Evolutionary conservation across 2,888 invertebrate genomes (phyloP).

Genomic region (Barypeithes pellucidus): DNA sequence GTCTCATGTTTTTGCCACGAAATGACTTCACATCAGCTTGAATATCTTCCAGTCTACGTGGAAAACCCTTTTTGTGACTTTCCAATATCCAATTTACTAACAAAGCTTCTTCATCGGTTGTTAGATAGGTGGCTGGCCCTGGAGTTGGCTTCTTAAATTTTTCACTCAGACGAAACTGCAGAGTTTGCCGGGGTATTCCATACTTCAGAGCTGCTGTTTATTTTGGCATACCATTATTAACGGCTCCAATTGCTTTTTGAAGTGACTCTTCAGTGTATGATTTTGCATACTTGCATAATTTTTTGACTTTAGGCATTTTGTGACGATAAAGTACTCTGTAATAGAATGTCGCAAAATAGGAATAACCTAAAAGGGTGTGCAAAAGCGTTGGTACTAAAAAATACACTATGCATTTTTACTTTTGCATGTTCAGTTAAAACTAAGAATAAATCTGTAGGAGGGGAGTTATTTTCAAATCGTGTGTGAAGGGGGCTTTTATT

Average conservation of each 20-base stretch:
- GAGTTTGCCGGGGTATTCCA: slow-evolving; percentile 34
- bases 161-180: slow-evolving; percentile 31
- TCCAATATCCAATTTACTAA: slow-evolving; percentile 19
- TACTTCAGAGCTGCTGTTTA: slow-evolving; percentile 36
- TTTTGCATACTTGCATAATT: slow-evolving; percentile 1
- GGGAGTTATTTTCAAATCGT: too few species aligned
- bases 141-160: slow-evolving; percentile 29
- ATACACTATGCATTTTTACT: too few species aligned
- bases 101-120: slow-evolving; percentile 20
- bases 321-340: not conserved
- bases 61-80: slow-evolving; percentile 25
- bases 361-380: too few species aligned
- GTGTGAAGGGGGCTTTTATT: too few species aligned
- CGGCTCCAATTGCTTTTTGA: slow-evolving; percentile 38
- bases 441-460: too few species aligned
- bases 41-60: slow-evolving; percentile 14
- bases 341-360: not conserved
- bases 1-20: slow-evolving; percentile 14
- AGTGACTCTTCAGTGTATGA: slow-evolving; percentile 30
- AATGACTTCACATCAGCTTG: slow-evolving; percentile 1
- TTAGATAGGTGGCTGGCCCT: slow-evolving; percentile 29
- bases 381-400: too few species aligned
- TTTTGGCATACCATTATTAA: slow-evolving; percentile 44
- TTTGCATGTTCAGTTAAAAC: too few species aligned
- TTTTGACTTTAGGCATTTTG: slow-evolving; percentile 5